Base-by-base conservation (phyloP, 2,888 invertebrate species). In the Leucophenga montana region DNA sequence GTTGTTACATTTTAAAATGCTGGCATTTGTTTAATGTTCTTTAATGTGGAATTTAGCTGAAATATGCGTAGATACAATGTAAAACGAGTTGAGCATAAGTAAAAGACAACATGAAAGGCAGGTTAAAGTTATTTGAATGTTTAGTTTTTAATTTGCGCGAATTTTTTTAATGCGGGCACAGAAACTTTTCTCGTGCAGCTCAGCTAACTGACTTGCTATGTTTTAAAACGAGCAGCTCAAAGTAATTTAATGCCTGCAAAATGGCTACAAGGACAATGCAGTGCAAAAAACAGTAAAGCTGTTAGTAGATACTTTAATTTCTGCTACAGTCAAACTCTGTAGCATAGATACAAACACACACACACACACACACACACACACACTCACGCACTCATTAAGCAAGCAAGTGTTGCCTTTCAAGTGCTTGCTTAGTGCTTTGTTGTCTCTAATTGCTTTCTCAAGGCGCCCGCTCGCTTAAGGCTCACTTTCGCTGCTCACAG, bases 1-100 rank as follows among this genome's bases (percentile, higher is more conserved):
- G 33, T 65, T 64, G 20, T 22, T 39, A 44, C 48, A 18, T 64
- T 54, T n/a, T 59, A 62, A 16, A 20, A 50, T 39, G 33, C 73
- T 80, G 80, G 77, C 79, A 82, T 80, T 82, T 80, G 83, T 78
- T 80, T 78, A 82, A 80, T 82, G 79, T 77, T 79, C 79, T 84
- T 81, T 75, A n/a, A 69, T 39, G 39, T 39, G 8, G 81, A 76
- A 84, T 72, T 82, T 82, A 72, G 69, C 79, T 82, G 77, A 84
- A 78, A 84, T 80, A 78, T 82, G 75, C 84, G n/a, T n/a, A n/a
- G n/a, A 75, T 72, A 56, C 56, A 77, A 39, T 39, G 39, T 5
- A 39, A 39, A 39, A 39, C 39, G 27, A 27, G 27, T 27, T 39
- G 11, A 11, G n/a, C n/a, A n/a, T n/a, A n/a, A n/a, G n/a, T n/a